phyloP scores from a whole-genome alignment of 1,140 invertebrate genomes.

The Zaprionus africanus region DNA sequence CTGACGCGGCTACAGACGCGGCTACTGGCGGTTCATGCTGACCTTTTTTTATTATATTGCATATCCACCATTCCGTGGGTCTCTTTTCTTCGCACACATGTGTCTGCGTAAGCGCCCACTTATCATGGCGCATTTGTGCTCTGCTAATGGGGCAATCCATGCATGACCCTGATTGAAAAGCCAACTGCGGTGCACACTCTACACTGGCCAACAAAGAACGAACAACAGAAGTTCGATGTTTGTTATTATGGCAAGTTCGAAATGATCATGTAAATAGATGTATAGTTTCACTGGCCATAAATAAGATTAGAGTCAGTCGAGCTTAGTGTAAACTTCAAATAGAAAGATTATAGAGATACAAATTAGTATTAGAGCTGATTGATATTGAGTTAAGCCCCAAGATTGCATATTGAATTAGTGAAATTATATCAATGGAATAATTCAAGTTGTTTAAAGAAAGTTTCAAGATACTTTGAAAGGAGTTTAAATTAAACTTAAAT shows the following conservation, averaged over 20 bases:
- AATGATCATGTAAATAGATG: conserved; percentile 3
- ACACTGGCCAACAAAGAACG: not conserved
- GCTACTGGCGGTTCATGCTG: conserved; percentile 67
- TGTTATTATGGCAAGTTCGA: conserved; percentile 7
- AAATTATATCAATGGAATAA: not conserved
- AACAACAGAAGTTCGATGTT: not conserved
- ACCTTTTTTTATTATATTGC: conserved; percentile 56
- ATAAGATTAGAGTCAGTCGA: not conserved
- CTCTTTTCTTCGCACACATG: not conserved
- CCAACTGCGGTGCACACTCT: conserved; percentile 13
- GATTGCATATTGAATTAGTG: not conserved
- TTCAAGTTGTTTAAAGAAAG: not conserved
- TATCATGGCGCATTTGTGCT: conserved; percentile 37
- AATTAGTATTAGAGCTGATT: conserved; percentile 2
- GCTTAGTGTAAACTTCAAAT: not conserved
- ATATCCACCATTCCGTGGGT: conserved; percentile 17
- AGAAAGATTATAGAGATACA: not conserved
- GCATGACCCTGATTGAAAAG: conserved; percentile 33
- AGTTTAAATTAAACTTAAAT: too few relatives aligned
- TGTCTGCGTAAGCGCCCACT: conserved; percentile 62
- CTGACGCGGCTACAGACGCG: conserved; percentile 55
- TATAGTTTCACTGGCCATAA: not conserved
- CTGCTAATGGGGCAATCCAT: conserved; percentile 18
- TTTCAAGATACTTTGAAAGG: too few relatives aligned
- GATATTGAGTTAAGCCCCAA: not conserved